Evolutionary conservation across 2,797 vertebrate species (phyloP), one percentile per base, ranked within the genome.

Genomic region (Aulostomus chinensis): DNA sequence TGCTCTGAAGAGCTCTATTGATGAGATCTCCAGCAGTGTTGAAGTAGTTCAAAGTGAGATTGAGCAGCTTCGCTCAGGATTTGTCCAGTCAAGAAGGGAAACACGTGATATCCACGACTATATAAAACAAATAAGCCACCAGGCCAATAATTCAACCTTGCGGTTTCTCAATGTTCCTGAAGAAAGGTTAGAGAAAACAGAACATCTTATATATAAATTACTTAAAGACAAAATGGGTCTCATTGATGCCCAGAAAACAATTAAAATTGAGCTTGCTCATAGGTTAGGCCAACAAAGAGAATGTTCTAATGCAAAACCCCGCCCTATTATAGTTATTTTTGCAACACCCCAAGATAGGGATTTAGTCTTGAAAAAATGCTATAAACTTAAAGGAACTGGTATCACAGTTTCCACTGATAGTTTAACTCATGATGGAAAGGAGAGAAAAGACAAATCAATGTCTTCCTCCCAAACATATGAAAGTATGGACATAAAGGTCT

Each of bases 31-130:
- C 60, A 97, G 94, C 81, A 99, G 96, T 1, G 97, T 99, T 41
- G 97, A 99, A 87, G 95, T 99, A 42, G 97, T 99, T 36, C 97
- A 99, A 74, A 99, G 91, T 52, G 97, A 99, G 86, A 99, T 99
- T 16, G 97, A 99, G 62, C 97, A 99, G 56, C 81, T 99, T 35
- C 90, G 97, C 40, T 93, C 96, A 2, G 97, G 97, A 20, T 99
- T 99, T 40, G 96, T 98, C 18, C 97, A 99, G 75, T 98, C 97
- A 13, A 91, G 96, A 81, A 93, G 97, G 58, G 97, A 99, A 89
- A 99, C 96, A 9, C 90, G 93, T 45, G 96, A 99, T 72, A 98
- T 99, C 54, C 96, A 99, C 13, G 96, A 98, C 68, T 99, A 98
- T 57, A 98, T 99, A 67, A 96, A 95, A 73, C 95, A 96, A 81